Evolutionary conservation across 2,797 vertebrate genomes (phyloP).

Genomic region (Falco novaeseelandiae): DNA sequence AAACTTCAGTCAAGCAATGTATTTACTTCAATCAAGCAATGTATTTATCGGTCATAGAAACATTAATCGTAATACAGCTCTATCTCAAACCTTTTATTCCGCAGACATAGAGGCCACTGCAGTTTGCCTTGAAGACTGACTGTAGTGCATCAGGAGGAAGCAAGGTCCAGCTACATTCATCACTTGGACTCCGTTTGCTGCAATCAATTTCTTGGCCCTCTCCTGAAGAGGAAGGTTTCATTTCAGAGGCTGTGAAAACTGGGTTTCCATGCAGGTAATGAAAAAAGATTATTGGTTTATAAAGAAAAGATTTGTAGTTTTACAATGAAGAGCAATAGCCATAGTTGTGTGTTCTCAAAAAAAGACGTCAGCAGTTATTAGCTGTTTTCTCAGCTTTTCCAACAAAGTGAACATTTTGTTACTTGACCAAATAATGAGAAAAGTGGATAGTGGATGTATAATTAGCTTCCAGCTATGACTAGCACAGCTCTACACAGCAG

Average conservation of each 20-base stretch:
- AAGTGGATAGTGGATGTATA: slow-evolving; percentile 31
- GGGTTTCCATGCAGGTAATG: neutral
- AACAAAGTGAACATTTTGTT: neutral
- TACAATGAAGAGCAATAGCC: neutral
- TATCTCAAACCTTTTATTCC: neutral
- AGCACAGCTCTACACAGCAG: neutral
- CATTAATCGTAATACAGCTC: neutral
- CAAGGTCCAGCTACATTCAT: neutral
- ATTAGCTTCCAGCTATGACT: slow-evolving; percentile 40
- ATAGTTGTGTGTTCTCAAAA: neutral
- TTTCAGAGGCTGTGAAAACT: slow-evolving; percentile 40
- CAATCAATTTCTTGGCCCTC: neutral
- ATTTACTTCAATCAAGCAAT: neutral
- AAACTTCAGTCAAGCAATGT: neutral
- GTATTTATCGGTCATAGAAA: neutral
- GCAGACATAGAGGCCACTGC: neutral
- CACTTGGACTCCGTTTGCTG: neutral
- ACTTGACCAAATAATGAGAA: neutral
- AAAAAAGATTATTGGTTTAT: neutral
- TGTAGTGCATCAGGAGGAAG: neutral
- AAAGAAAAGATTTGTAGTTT: neutral
- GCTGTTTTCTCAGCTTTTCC: neutral
- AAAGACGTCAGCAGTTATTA: neutral
- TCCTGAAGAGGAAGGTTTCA: neutral
- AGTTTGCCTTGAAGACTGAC: neutral